Base-by-base conservation (phyloP, 2,888 invertebrate species). In the Patella caerulea region DNA sequence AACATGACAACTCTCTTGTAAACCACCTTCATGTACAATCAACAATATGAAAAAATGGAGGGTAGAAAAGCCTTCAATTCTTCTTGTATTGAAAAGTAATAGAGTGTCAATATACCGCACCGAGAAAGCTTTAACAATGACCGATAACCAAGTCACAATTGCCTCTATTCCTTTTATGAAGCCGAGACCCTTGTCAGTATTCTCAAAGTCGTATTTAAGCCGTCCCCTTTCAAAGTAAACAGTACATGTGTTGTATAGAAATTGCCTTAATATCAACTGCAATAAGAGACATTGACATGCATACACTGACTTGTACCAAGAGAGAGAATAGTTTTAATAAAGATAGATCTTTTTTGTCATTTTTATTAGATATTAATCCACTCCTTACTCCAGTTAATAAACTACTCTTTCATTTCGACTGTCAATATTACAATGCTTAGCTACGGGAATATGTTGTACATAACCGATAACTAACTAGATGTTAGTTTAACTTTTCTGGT, bases 331-430 rank as follows among this genome's bases (percentile, higher is more conserved):
- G 45, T 45, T 45, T 45, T 45, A 45, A 45, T 45, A 45, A 45
- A 45, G 45, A 45, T 45, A 45, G 45, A 9, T 45, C 45, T 45
- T 45, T 45, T 45, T 45, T 45, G 45, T 45, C 45, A 45, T 45
- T 24, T 65, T 65, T 65, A 65, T 65, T 65, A 65, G 65, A 65
- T 65, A 65, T 65, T 65, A 65, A 65, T 65, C 65, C 65, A 65
- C 65, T 65, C 65, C 9, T 19, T 65, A 65, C 19, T 65, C 19
- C 19, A 19, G 24, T 19, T 65, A 65, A 65, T 65, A 65, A 65
- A 65, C 65, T 45, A 45, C 45, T 45, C 45, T 45, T 45, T 45
- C 45, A 45, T 45, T 45, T 45, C 9, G 45, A 45, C 45, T 45
- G 45, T 45, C 45, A 45, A 45, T 45, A 9, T 45, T 45, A 45